Evolutionary conservation across 2,113 vertebrate species (phyloP), one percentile per base, ranked within the genome.

Genomic region (Aepyceros melampus): DNA sequence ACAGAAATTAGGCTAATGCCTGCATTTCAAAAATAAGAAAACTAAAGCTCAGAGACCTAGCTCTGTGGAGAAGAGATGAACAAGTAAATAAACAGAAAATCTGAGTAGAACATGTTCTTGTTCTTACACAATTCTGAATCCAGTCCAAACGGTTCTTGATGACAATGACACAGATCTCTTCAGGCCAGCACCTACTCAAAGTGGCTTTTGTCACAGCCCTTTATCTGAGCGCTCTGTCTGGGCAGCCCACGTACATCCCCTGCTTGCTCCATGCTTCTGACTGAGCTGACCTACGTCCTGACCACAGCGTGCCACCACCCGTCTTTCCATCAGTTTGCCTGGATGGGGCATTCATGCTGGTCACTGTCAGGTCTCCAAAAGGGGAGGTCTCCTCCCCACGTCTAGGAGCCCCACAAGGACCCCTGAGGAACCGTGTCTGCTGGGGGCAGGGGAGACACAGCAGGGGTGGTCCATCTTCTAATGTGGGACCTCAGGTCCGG

Each of bases 151-250:
- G 3, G 11, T 33, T 74, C 53, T 53, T 47, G 55, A 60, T 29
- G 25, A n/a, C 27, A 13, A 81, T 25, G 47, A 6, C 33, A 15
- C 62, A 76, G 40, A 27, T 64, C 55, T 51, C 55, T 40, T 31
- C 33, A 1, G 2, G 19, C 67, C 27, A 29, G 53, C 40, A 31
- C 6, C 9, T 15, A 15, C 47, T 7, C 43, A 21, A n/a, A 23
- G 36, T 0, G 1, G 40, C 49, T 27, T 51, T 33, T 27, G 2
- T 33, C 21, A 11, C 1, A 7, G 12, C 5, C 47, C 0, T 7
- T 27, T 23, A 51, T 43, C 19, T 10, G 31, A 29, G 36, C 40
- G 3, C 58, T 51, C 33, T 19, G 6, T 8, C 6, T 33, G 3
- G 21, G 23, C 7, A 15, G 51, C 15, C 9, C 12, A 21, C 31